These are phyloP conservation scores for Sciaenops ocellatus DNA, from an alignment of 2,797 vertebrate genomes.

Conservation along the genomic window DNA sequence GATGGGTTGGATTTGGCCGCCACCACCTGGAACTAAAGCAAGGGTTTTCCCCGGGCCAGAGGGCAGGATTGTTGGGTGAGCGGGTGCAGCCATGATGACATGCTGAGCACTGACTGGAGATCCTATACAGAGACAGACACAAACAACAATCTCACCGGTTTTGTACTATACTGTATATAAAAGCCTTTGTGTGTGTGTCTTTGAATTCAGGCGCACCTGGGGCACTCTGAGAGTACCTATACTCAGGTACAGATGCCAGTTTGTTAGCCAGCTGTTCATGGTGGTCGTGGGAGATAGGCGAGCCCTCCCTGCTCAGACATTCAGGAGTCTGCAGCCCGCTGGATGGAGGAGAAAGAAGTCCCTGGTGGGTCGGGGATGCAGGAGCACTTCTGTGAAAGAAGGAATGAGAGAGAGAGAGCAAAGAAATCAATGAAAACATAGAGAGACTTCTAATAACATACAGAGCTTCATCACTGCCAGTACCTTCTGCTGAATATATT, in stretches of 20 bases:
- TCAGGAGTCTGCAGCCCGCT: constrained; percentile 98
- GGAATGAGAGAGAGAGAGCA: background rate
- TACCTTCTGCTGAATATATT: constrained; percentile 25
- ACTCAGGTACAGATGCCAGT: constrained; percentile 95
- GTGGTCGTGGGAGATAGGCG: constrained; percentile 94
- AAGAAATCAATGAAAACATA: constrained; percentile 10
- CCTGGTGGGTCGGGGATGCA: constrained; percentile 96
- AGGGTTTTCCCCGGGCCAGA: constrained; percentile 89
- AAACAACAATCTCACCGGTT: constrained; percentile 4
- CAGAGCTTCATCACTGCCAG: constrained; percentile 21
- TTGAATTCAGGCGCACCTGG: constrained; percentile 87
- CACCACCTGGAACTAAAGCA: constrained; percentile 91
- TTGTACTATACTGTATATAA: background rate
- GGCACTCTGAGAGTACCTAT: constrained; percentile 96
- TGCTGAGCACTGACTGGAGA: constrained; percentile 95
- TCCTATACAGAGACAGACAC: constrained; percentile 77
- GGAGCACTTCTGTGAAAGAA: constrained; percentile 91
- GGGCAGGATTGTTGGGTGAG: constrained; percentile 83
- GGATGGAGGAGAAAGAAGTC: constrained; percentile 94
- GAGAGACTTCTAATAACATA: constrained; percentile 6
- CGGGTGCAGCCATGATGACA: constrained; percentile 95
- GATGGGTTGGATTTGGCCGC: constrained; percentile 90
- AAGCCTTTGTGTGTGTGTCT: too few species aligned
- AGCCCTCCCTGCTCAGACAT: constrained; percentile 96
- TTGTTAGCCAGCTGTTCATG: constrained; percentile 92